Percentiles rank a stretch among this genome's conserved stretches.
Conservation (phyloP, 2,113 vertebrate genomes). For the Hyperopisus bebe region DNA sequence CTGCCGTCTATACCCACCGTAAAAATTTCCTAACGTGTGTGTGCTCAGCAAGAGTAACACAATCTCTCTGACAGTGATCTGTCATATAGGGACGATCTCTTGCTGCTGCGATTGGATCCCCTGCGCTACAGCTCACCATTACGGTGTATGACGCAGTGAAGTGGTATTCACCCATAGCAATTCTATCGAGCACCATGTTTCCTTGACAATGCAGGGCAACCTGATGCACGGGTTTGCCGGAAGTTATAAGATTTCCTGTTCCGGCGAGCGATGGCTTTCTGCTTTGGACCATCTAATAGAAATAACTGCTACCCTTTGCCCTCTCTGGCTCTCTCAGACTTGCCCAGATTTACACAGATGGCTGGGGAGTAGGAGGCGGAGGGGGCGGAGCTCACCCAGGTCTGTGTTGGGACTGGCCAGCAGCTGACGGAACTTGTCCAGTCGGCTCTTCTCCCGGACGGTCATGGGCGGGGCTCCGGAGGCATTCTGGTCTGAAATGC, state of each 20-base stretch:
- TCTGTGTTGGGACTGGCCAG: constrained; percentile 87
- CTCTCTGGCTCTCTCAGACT: background rate
- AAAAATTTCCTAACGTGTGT: background rate
- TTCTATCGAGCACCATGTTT: background rate
- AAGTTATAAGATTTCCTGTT: background rate
- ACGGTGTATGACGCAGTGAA: background rate
- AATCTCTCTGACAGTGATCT: background rate
- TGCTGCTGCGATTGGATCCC: background rate
- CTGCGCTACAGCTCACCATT: background rate
- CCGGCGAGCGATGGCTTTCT: background rate
- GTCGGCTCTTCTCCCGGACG: constrained; percentile 84
- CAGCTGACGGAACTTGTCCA: constrained; percentile 90
- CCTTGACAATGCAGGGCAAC: background rate
- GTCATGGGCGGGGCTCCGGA: constrained; percentile 92
- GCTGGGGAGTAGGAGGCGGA: background rate
- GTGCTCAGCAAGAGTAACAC: background rate
- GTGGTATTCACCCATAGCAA: background rate
- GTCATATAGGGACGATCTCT: background rate
- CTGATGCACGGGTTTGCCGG: background rate
- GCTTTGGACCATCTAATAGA: background rate
- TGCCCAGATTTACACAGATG: background rate
- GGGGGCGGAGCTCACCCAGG: constrained; percentile 68
- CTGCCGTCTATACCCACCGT: background rate
- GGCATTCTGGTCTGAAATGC: constrained; percentile 95
- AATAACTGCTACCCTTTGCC: background rate